phyloP scores from a whole-genome alignment of 2,797 vertebrate genomes.

The Merluccius polli region DNA sequence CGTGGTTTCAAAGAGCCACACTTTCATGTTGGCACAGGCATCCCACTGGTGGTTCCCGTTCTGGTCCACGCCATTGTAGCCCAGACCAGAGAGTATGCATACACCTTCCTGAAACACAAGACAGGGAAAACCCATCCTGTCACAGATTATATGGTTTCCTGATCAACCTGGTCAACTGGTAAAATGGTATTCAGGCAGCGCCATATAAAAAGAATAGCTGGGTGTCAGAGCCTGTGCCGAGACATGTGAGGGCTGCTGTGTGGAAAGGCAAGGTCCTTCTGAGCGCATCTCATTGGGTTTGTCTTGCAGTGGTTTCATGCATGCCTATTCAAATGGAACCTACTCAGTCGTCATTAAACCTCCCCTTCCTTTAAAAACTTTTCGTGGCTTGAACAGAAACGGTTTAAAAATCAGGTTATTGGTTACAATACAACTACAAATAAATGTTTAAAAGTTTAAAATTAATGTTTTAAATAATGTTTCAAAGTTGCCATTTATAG shows the following conservation, averaged over 20 bases:
- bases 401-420: background rate
- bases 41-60: conserved; percentile 79
- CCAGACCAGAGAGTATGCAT: conserved; percentile 88
- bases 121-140: background rate
- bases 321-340: background rate
- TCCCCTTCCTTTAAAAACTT: too few relatives aligned
- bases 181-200: background rate
- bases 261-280: background rate
- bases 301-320: background rate
- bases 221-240: too few relatives aligned
- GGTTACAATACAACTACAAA: background rate
- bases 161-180: background rate
- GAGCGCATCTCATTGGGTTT: background rate
- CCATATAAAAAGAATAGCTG: too few relatives aligned
- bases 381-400: background rate
- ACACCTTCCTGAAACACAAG: conserved; percentile 83
- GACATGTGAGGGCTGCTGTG: too few relatives aligned
- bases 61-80: conserved; percentile 80
- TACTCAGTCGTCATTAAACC: too few relatives aligned
- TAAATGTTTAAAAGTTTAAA: too few relatives aligned
- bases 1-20: conserved; percentile 93
- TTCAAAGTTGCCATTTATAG: too few relatives aligned
- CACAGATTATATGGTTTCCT: background rate
- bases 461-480: too few relatives aligned
- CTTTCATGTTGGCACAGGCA: conserved; percentile 93